Conservation (phyloP, 2,888 invertebrate genomes). For the Eupithecia abbreviata region DNA sequence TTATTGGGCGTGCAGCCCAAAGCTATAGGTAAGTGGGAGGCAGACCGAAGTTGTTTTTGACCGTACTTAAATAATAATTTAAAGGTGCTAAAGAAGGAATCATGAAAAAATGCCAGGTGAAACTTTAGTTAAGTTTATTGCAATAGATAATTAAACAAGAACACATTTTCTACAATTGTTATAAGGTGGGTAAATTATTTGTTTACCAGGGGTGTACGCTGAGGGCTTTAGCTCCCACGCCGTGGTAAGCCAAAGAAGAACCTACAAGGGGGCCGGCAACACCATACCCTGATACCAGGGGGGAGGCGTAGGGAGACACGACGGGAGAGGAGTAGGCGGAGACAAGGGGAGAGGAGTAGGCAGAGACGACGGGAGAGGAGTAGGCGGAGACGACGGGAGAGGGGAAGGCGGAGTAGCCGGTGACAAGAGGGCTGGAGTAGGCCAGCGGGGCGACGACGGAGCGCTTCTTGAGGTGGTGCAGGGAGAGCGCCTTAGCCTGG, state of each 20-base stretch:
- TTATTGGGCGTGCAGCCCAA: background rate
- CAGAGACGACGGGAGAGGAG: slow-evolving; percentile 50
- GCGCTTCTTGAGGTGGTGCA: slow-evolving; percentile 73
- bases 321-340: slow-evolving; percentile 53
- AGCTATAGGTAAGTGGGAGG: background rate
- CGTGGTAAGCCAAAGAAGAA: slow-evolving; percentile 48
- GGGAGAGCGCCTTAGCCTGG: slow-evolving; percentile 75
- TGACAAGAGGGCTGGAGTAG: slow-evolving; percentile 49
- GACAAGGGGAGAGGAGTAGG: slow-evolving; percentile 47
- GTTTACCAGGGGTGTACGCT: slow-evolving; percentile 54
- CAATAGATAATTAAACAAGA: background rate
- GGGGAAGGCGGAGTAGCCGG: slow-evolving; percentile 53
- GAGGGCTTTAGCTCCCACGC: slow-evolving; percentile 50
- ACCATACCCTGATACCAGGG: slow-evolving; percentile 33
- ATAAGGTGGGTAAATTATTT: background rate
- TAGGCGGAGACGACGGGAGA: slow-evolving; percentile 52
- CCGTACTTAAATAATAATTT: background rate
- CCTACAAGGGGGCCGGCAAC: slow-evolving; percentile 28
- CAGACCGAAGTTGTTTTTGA: background rate
- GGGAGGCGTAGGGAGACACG: slow-evolving; percentile 47
- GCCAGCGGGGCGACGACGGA: slow-evolving; percentile 55
- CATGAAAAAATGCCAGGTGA: background rate
- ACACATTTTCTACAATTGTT: background rate
- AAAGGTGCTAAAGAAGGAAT: background rate
- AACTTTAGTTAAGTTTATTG: slow-evolving; percentile 10